phyloP scores from a whole-genome alignment of 2,888 invertebrate species.

The Leucania comma region DNA sequence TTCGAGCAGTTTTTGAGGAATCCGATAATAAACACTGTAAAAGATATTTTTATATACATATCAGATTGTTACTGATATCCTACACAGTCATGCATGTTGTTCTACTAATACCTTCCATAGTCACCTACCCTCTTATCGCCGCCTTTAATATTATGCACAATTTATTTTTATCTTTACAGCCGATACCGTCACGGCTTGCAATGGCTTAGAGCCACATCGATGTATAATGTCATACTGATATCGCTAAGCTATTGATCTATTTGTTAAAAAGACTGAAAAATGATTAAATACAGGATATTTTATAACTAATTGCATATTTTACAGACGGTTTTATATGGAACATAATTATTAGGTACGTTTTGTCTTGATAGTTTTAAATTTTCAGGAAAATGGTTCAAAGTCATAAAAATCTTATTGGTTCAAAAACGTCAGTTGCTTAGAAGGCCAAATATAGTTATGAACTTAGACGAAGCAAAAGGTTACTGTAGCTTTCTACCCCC shows the following conservation, averaged over 20 bases:
- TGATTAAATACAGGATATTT: too few species aligned
- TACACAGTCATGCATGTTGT: slow-evolving; percentile 17
- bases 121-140: neutral
- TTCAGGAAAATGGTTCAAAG: too few species aligned
- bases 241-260: neutral
- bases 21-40: too few species aligned
- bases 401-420: too few species aligned
- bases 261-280: slow-evolving; percentile 1
- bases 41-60: too few species aligned
- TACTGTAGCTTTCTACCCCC: too few species aligned
- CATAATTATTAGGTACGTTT: too few species aligned
- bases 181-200: slow-evolving; percentile 40
- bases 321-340: neutral
- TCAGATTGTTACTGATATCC: neutral
- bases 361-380: too few species aligned
- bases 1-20: too few species aligned
- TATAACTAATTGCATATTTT: neutral
- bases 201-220: slow-evolving; percentile 38
- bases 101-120: slow-evolving; percentile 26
- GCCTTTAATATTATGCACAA: slow-evolving; percentile 31
- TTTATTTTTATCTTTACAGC: slow-evolving; percentile 42
- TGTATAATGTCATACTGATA: slow-evolving; percentile 20
- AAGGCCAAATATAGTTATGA: too few species aligned
- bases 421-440: too few species aligned
- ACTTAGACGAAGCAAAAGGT: too few species aligned